phyloP scores from a whole-genome alignment of 2,797 vertebrate species.

The Eospalax fontanierii region DNA sequence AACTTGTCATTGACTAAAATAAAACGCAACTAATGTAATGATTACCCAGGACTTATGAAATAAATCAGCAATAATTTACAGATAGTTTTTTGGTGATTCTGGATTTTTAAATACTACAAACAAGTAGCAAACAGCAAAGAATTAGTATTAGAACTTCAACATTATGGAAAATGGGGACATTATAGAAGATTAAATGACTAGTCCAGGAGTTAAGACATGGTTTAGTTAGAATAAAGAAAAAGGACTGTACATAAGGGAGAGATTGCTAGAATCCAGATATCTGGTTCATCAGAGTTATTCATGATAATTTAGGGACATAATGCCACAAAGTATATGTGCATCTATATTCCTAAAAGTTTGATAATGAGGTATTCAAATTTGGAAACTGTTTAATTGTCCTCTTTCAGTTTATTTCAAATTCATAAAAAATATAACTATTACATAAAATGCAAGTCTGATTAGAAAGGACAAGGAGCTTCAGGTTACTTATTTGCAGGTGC shows the following conservation, averaged over 20 bases:
- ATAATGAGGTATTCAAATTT: conserved; percentile 54
- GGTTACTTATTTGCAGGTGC: not conserved
- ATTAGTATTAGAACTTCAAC: not conserved
- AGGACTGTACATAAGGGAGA: not conserved
- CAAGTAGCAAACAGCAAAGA: not conserved
- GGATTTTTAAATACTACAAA: not conserved
- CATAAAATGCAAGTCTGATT: conserved; percentile 41
- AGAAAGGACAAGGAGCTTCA: conserved; percentile 25
- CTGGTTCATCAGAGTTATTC: conserved; percentile 6
- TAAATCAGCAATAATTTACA: not conserved
- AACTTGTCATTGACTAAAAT: not conserved
- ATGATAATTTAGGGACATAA: conserved; percentile 23
- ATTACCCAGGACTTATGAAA: not conserved
- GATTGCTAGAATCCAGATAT: conserved; percentile 8
- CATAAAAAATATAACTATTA: not conserved
- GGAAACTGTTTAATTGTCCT: conserved; percentile 41
- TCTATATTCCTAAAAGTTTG: conserved; percentile 37
- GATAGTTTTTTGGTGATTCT: not conserved
- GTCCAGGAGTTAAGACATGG: conserved; percentile 6
- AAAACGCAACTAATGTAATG: not conserved
- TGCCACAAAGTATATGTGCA: not conserved
- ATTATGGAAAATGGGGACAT: not conserved
- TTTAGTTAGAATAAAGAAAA: not conserved
- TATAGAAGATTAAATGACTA: conserved; percentile 24
- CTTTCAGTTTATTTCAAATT: conserved; percentile 45